A percentile compares a stretch with the other conserved stretches of the same genome.
These are phyloP conservation scores for Enteromius fasciolatus DNA, from an alignment of 2,797 vertebrate species.

Conservation along the genomic window DNA sequence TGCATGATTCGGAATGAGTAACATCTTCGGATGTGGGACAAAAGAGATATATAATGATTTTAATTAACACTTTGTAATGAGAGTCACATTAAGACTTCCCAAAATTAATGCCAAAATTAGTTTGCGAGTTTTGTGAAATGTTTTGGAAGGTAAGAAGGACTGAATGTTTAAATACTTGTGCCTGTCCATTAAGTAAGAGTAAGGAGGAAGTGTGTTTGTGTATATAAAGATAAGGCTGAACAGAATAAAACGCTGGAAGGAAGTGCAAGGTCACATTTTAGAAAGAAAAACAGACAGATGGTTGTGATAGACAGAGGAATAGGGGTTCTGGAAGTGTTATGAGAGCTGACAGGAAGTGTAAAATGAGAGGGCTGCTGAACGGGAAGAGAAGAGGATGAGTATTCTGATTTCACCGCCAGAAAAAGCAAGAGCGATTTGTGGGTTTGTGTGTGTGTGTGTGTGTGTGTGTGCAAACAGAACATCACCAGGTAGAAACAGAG, in stretches of 20 bases:
- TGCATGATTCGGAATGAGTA: constrained; percentile 50
- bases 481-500: neutral
- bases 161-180: neutral
- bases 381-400: constrained; percentile 51
- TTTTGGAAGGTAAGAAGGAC: neutral
- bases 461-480: constrained; percentile 1
- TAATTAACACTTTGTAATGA: neutral
- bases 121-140: neutral
- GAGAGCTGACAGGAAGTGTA: constrained; percentile 59
- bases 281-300: constrained; percentile 10
- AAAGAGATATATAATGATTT: neutral
- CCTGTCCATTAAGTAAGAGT: neutral
- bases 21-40: neutral
- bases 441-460: neutral
- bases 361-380: constrained; percentile 59
- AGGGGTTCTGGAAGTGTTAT: constrained; percentile 5
- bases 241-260: constrained; percentile 23
- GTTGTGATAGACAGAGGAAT: constrained; percentile 11
- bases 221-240: constrained; percentile 40
- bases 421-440: constrained; percentile 18
- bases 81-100: neutral
- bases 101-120: neutral
- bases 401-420: constrained; percentile 11
- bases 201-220: constrained; percentile 19
- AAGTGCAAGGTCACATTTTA: constrained; percentile 4